Evolutionary conservation across 1,140 invertebrate genomes (phyloP).

Genomic region (Drosophila mayri): DNA sequence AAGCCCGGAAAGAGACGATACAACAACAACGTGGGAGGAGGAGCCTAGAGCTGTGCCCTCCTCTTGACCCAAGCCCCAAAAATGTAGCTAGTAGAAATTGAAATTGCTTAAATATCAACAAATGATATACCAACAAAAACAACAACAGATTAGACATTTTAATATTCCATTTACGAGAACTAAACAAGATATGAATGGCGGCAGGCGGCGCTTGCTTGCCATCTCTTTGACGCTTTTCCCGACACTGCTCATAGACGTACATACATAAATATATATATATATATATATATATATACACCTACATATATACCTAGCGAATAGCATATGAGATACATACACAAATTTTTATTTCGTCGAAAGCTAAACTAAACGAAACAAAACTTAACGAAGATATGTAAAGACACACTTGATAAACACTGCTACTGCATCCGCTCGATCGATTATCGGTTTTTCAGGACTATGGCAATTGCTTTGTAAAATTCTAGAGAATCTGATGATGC

Average conservation of each 20-base stretch:
- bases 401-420: constrained; percentile 58
- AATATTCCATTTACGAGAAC: constrained; percentile 70
- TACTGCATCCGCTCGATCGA: constrained; percentile 13
- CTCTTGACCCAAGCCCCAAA: constrained; percentile 28
- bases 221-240: constrained; percentile 77
- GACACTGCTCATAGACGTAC: constrained; percentile 70
- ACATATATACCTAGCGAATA: constrained; percentile 50
- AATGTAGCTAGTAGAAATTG: constrained; percentile 81
- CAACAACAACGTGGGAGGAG: background rate
- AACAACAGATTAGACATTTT: constrained; percentile 57
- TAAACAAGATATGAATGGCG: constrained; percentile 42
- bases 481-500: constrained; percentile 43
- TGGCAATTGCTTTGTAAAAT: constrained; percentile 55
- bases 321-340: constrained; percentile 45
- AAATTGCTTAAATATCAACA: constrained; percentile 71
- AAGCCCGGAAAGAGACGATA: background rate
- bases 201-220: constrained; percentile 57
- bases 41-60: background rate
- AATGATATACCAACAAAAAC: constrained; percentile 22
- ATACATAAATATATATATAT: constrained; percentile 51
- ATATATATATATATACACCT: constrained; percentile 36
- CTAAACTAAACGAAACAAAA: constrained; percentile 31
- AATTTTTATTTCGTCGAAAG: constrained; percentile 49
- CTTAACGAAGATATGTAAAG: constrained; percentile 61
- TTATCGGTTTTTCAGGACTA: constrained; percentile 2